Conservation (phyloP, 1,140 invertebrate species). For the Uloborus diversus region DNA sequence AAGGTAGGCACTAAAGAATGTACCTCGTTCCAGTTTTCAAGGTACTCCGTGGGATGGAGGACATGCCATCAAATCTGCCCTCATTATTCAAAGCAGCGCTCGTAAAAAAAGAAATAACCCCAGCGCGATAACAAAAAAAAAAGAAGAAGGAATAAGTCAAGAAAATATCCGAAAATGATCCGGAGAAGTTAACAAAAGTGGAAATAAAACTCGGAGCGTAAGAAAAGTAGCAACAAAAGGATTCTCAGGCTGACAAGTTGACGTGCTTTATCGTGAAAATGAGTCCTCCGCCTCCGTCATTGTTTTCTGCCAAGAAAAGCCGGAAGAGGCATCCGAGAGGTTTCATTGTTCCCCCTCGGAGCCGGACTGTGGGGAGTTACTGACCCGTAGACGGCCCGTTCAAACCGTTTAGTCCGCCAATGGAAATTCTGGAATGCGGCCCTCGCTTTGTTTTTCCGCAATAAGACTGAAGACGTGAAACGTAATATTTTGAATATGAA, state of each 20-base stretch:
- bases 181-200: neutral
- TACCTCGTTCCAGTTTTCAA: too few species aligned
- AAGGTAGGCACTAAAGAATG: too few species aligned
- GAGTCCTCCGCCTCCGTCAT: neutral
- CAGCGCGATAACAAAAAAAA: neutral
- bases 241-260: neutral
- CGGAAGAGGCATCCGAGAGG: neutral
- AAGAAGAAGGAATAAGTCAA: too few species aligned
- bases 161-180: neutral
- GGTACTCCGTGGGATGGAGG: too few species aligned
- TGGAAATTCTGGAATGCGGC: too few species aligned
- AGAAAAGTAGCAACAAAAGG: neutral
- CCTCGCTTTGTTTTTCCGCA: too few species aligned
- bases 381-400: neutral
- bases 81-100: too few species aligned
- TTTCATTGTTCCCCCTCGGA: neutral
- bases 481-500: too few species aligned
- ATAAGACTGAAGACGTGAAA: too few species aligned
- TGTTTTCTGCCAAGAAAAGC: neutral
- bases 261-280: neutral
- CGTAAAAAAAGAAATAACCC: too few species aligned
- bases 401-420: neutral
- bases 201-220: neutral
- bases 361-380: neutral
- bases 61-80: too few species aligned